Percentiles rank a stretch among this genome's conserved stretches.
Conservation (phyloP, 1,140 invertebrate species). For the Caerostris darwini region DNA sequence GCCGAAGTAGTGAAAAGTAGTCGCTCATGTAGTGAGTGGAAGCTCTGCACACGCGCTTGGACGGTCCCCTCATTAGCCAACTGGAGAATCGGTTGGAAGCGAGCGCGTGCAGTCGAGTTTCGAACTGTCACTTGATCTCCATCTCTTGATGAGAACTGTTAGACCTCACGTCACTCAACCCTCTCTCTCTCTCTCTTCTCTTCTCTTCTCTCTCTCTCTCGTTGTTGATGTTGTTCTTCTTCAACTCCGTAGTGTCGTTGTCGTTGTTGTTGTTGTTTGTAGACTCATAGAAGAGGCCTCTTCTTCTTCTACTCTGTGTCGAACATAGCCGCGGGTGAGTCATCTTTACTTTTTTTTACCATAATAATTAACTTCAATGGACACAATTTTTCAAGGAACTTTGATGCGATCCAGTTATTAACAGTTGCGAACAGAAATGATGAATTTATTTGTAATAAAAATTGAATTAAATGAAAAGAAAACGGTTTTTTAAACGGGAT, state of each 20-base stretch:
- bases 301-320: not conserved
- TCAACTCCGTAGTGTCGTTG: conserved; percentile 12
- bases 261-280: conserved; percentile 41
- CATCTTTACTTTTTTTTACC: not conserved
- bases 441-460: not conserved
- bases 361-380: not conserved
- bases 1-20: conserved; percentile 59
- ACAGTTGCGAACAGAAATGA: too few relatives aligned
- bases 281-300: conserved; percentile 12
- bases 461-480: not conserved
- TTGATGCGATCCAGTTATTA: too few relatives aligned
- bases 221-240: conserved; percentile 48
- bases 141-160: conserved; percentile 68
- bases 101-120: conserved; percentile 42
- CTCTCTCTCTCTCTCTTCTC: conserved; percentile 46
- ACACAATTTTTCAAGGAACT: not conserved
- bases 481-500: not conserved
- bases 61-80: conserved; percentile 66
- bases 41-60: conserved; percentile 57
- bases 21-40: conserved; percentile 26
- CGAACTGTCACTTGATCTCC: conserved; percentile 59
- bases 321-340: conserved; percentile 68
- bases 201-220: conserved; percentile 47
- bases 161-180: conserved; percentile 24
- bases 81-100: conserved; percentile 29